Evolutionary conservation across 2,888 invertebrate genomes (phyloP), one percentile per base, ranked within the genome.

Genomic region (Ptychoptera albimana): DNA sequence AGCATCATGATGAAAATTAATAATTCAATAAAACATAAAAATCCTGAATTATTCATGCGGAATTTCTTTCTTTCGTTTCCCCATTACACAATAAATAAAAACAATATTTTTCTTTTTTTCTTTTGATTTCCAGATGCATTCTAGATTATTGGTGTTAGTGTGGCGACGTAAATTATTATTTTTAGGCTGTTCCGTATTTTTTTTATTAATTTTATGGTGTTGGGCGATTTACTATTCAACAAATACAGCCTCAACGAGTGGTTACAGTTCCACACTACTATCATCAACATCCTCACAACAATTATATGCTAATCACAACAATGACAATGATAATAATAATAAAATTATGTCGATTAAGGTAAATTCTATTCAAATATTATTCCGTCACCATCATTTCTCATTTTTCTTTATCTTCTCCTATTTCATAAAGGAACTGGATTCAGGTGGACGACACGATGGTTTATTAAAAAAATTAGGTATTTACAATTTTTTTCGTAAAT

Each of bases 111-210:
- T n/a, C n/a, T n/a, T n/a, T n/a, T n/a, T n/a, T n/a, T n/a, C n/a
- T n/a, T n/a, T n/a, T n/a, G n/a, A n/a, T n/a, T n/a, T n/a, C 3
- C 23, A 23, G 23, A 65, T 64, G 64, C 63, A 63, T 57, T 59
- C 60, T 45, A 60, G 59, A 53, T 53, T 64, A 41, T 51, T 63
- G 44, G 56, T 60, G 52, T 52, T 61, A 46, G 53, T 64, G 50
- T 63, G 64, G 61, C 60, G 64, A 44, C 58, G 61, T 45, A 64
- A 64, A 54, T 54, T 65, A 46, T 59, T 61, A 49, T 50, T 65
- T 48, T 50, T 64, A 29, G 39, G 63, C 39, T 52, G 54, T 45
- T 57, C 60, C 36, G 58, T 58, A 47, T 42, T 62, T 5, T 44
- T 64, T 41, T 49, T 64, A 8, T 52, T 63, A 7, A 56, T 55